These are phyloP conservation scores for Antheraea assamensis DNA, from an alignment of 2,888 invertebrate species.

Conservation along the genomic window DNA sequence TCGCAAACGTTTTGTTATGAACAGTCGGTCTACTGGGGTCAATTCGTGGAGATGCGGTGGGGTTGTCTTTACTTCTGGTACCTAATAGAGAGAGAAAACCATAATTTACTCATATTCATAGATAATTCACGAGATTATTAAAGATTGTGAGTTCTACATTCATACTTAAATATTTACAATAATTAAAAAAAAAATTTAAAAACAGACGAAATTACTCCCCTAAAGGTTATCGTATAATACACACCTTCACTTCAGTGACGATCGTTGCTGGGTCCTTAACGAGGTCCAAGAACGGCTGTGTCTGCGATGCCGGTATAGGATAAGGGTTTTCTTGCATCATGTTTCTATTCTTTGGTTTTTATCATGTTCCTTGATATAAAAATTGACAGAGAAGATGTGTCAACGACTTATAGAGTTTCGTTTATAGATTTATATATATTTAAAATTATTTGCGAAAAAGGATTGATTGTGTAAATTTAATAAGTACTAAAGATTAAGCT, in stretches of 20 bases:
- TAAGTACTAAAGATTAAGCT: too few relatives aligned
- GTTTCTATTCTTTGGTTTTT: neutral
- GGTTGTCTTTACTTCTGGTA: constrained; percentile 17
- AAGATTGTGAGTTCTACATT: too few relatives aligned
- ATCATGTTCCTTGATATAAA: neutral
- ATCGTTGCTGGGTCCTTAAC: constrained; percentile 27
- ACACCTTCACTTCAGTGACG: constrained; percentile 29
- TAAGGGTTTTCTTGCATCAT: constrained; percentile 20
- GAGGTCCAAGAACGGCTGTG: constrained; percentile 33
- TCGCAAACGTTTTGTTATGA: constrained; percentile 60
- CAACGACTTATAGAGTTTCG: neutral
- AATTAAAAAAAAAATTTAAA: too few relatives aligned
- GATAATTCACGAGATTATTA: too few relatives aligned
- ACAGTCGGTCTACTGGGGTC: constrained; percentile 49
- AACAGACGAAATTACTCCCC: too few relatives aligned
- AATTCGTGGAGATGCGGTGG: constrained; percentile 48
- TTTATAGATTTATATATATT: neutral
- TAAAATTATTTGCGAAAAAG: neutral
- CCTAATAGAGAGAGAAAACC: constrained; percentile 2
- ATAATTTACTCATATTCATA: neutral
- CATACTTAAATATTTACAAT: too few relatives aligned
- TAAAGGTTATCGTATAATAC: neutral
- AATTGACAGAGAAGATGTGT: neutral
- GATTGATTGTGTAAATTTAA: too few relatives aligned
- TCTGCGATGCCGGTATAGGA: constrained; percentile 43